Base-by-base conservation (phyloP, 2,888 invertebrate genomes). In the Meandrusa payeni region DNA sequence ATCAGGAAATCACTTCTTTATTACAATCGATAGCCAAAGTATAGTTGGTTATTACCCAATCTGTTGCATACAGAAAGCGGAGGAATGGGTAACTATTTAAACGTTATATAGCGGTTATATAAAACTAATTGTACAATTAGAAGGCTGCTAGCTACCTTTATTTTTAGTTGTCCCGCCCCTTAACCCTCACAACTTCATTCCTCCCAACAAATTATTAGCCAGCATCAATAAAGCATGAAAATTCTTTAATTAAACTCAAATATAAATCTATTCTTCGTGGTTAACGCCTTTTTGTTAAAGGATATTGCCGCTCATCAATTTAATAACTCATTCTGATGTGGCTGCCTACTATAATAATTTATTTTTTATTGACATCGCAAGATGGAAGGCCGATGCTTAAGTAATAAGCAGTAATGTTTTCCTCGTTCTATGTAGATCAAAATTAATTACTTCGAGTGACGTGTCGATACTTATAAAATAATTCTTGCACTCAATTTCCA, bases 201-300 rank as follows among this genome's bases (percentile, higher is more conserved):
- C 62, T 65, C 56, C 62, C 42, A 23, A 46, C 46, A 41, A 42
- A 54, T 61, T 69, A 72, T 74, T 71, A 70, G 58, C 65, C 64
- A 53, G 62, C 62, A 57, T 64, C 67, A 67, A 77, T 78, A 80
- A 71, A 76, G 71, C 77, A 80, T 79, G 73, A 81, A 79, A 79
- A 76, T 73, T 67, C 65, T 59, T 78, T 80, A 82, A 82, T 82
- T 81, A 80, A 78, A 81, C 76, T 76, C 72, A 76, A 81, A 77
- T 75, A 76, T 66, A 65, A 69, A 64, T 68, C 68, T 57, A 70
- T 78, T 77, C 69, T 73, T 72, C 55, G 68, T 65, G 73, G 73
- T 77, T 75, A 76, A 76, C 80, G 75, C 73, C 70, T 76, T 78
- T 76, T 76, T 75, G 60, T 71, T 52, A 72, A 74, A 71, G 70